Evolutionary conservation across 2,113 vertebrate genomes (phyloP), one percentile per base, ranked within the genome.

Genomic region (Alexandromys fortis): DNA sequence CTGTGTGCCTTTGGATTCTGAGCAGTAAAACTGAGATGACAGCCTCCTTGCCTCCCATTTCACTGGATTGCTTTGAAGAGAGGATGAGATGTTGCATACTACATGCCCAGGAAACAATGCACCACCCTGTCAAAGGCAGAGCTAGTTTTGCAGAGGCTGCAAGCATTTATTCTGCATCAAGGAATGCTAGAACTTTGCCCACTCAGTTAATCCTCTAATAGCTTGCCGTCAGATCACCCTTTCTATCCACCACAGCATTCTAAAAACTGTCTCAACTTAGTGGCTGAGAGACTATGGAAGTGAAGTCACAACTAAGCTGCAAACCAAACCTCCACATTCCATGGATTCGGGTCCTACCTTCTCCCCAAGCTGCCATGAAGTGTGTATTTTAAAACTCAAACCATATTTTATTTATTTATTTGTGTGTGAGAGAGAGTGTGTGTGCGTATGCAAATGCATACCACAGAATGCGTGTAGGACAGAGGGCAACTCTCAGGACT

Each of bases 151-250:
- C 55, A 94, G 82, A 95, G 49, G 68, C n/a, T 45, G 55, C 33
- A 78, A 75, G 70, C 63, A 81, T 76, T 93, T 92, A 75, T 42
- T 78, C 26, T 76, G 17, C 55, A 47, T 76, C 83, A 79, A 86
- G 70, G 63, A 90, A 96, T 89, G 67, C 35, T 89, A 76, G 47
- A 68, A 81, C n/a, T 94, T 92, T 81, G 75, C 82, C 81, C 72
- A 88, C 67, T 82, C 28, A 58, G 58, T 73, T 90, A 90, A 85
- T 70, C 47, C 55, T 79, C 78, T 91, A 87, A 78, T 63, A 68
- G 24, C 81, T 91, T 91, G n/a, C 35, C 28, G 30, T 52, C 82
- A 77, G 68, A 30, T 72, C 38, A 47, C 52, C 26, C 45, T 61
- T 35, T 91, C 83, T 82, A 8, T 47, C 26, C 2, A 77, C 21